Conservation (phyloP, 1,140 invertebrate species). For the Formica exsecta region DNA sequence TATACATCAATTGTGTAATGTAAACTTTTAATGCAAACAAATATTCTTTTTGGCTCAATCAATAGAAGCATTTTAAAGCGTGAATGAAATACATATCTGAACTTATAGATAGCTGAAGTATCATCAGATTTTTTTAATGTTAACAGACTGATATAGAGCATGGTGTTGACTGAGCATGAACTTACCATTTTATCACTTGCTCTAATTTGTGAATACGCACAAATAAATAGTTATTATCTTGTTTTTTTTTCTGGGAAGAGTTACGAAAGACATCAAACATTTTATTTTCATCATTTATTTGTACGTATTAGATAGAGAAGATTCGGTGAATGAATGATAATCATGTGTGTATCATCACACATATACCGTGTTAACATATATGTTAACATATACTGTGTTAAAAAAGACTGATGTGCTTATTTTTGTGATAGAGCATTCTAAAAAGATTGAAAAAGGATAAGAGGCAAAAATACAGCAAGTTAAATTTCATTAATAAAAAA, state of each 20-base stretch:
- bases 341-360: neutral
- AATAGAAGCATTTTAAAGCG: neutral
- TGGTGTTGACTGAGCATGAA: neutral
- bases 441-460: neutral
- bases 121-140: neutral
- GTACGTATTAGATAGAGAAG: neutral
- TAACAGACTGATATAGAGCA: slow-evolving; percentile 1
- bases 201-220: neutral
- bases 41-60: neutral
- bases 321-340: slow-evolving; percentile 4
- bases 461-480: neutral
- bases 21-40: slow-evolving; percentile 21
- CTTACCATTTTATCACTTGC: neutral
- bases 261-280: neutral
- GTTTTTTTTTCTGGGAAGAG: neutral
- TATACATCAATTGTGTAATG: neutral
- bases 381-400: neutral
- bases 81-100: neutral
- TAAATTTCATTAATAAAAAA: slow-evolving; percentile 9
- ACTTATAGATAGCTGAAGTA: neutral
- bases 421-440: neutral
- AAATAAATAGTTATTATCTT: neutral
- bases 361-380: too few relatives aligned
- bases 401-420: neutral
- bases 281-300: slow-evolving; percentile 5